Evolutionary conservation across 1,140 invertebrate genomes (phyloP).

Genomic region (Eumeta japonica): DNA sequence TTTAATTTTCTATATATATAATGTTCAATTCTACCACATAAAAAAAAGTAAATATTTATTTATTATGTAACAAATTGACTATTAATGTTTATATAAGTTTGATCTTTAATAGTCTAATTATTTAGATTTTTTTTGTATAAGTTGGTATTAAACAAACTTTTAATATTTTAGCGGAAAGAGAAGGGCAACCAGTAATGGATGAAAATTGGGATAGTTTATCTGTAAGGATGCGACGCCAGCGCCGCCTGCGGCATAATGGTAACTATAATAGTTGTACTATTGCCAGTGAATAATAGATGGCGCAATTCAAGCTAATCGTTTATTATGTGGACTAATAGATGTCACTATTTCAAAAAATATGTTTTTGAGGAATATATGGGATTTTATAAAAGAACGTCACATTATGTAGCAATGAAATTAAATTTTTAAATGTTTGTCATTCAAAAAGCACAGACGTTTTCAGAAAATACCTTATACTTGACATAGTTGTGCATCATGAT

Average conservation of each 20-base stretch:
- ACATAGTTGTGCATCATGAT: too few relatives aligned
- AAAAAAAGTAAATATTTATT: too few relatives aligned
- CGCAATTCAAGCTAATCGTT: slow-evolving; percentile 5
- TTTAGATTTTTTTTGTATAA: too few relatives aligned
- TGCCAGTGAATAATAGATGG: slow-evolving; percentile 19
- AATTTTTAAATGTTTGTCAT: not conserved
- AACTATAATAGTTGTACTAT: slow-evolving; percentile 21
- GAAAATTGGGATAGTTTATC: slow-evolving; percentile 76
- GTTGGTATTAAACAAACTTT: slow-evolving; percentile 7
- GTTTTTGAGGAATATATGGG: not conserved
- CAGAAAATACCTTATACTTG: too few relatives aligned
- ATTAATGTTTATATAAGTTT: too few relatives aligned
- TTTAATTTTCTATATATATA: too few relatives aligned
- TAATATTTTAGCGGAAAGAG: slow-evolving; percentile 48
- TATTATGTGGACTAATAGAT: slow-evolving; percentile 1
- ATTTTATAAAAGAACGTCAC: too few relatives aligned
- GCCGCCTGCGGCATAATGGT: slow-evolving; percentile 57
- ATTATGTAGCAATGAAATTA: slow-evolving; percentile 1
- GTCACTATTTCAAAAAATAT: not conserved
- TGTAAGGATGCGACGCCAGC: slow-evolving; percentile 67
- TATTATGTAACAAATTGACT: too few relatives aligned
- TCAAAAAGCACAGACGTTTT: too few relatives aligned
- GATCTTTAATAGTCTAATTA: too few relatives aligned
- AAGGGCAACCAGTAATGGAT: slow-evolving; percentile 65
- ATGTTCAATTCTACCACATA: too few relatives aligned